Evolutionary conservation across 2,113 vertebrate species (phyloP), one percentile per base, ranked within the genome.

Genomic region (Seriola rivoliana): DNA sequence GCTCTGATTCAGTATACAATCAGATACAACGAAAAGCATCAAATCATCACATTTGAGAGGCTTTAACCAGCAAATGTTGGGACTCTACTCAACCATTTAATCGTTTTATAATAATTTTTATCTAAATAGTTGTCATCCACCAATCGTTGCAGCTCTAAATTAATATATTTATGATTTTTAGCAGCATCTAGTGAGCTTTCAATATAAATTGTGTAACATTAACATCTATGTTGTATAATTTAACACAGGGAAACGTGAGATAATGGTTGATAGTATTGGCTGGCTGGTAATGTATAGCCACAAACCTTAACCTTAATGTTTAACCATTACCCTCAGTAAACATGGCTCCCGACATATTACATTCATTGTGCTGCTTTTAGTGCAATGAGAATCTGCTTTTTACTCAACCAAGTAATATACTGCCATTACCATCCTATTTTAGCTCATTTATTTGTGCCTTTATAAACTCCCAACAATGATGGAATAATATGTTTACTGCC

Each of bases 291-390:
- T 4, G 34, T 72, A 19, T 0, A 76, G 34, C 17, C n/a, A 13
- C 16, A 32, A 40, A 38, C 11, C 8, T 5, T n/a, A 17, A 58
- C 34, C 10, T 19, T 48, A 21, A 64, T 4, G 59, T 75, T 76
- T 71, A 71, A 69, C 60, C 59, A 67, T 69, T 68, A 82, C 17
- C 76, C 58, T 79, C 19, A 58, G 67, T 58, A 82, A 88, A 85
- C 76, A 74, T 55, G 29, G 29, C 23, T 48, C 8, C 21, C 10
- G 16, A 21, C 19, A n/a, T 32, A 57, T 64, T 12, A 25, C 16
- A 9, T 21, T 72, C n/a, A 23, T 19, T 38, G 29, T 42, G 44
- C 6, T 29, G 34, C 38, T 13, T 55, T 4, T 13, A 7, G 5
- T 34, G 36, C 4, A 40, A n/a, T 12, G 8, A 54, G 17, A 63